Base-by-base conservation (phyloP, 2,113 vertebrate species). In the Barbus barbus region DNA sequence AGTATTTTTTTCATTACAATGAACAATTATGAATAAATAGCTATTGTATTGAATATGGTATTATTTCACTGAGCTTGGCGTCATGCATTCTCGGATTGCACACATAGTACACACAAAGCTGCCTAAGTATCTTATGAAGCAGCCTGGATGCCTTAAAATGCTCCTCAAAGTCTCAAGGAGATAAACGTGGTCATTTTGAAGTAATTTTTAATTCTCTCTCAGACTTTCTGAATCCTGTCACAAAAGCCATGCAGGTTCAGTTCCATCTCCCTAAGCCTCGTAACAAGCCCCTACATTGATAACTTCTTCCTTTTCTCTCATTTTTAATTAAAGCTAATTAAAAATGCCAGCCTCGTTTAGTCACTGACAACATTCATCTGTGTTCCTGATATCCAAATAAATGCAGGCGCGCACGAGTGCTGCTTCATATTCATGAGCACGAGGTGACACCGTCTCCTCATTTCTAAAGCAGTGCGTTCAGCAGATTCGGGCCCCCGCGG, bases 281-380 rank as follows among this genome's bases (percentile, higher is more conserved):
- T 87, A 90, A 90, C 87, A 88, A 91, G 83, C 81, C 83, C 86
- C 84, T 89, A 83, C 85, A 86, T 89, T 89, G 90, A 93, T 91
- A 92, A 93, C 88, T 93, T 90, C 89, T 89, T 92, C 86, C 85
- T 82, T 86, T 91, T 93, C 87, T 85, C 63, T 87, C 87, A 89
- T 90, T 90, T 93, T 92, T 93, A 94, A 93, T 97, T 95, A 96
- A 96, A 94, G 94, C 95, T 95, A 97, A 97, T 97, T 96, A 96
- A 97, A 97, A 96, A 97, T 97, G 96, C 96, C 96, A 95, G 90
- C 93, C 96, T 97, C 95, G 97, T 97, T 97, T 98, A 96, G 96
- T 95, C 92, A 92, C 96, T 97, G 97, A 97, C 97, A 98, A 97
- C 96, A 97, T 97, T 98, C 96, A 97, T 99, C 96, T 97, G 96